Conservation (phyloP, 2,113 vertebrate genomes). For the Dendrocopos noguchii region DNA sequence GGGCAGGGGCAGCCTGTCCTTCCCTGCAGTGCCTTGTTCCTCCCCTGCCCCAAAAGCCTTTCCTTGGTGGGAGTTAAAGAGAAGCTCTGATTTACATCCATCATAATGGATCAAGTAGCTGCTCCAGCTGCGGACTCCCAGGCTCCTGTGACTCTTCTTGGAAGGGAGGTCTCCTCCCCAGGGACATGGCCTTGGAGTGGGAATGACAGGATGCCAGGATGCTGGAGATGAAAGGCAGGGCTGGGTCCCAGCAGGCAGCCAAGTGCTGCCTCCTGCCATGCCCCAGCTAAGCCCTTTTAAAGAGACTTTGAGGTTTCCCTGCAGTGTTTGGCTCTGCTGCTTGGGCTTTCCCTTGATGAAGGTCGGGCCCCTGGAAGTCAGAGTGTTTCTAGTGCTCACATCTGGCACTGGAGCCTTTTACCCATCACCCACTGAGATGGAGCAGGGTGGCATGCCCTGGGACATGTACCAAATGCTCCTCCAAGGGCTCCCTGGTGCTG, state of each 20-base stretch:
- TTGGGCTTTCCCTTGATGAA: not conserved
- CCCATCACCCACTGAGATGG: accelerated
- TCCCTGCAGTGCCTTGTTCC: not conserved
- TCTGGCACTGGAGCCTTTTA: not conserved
- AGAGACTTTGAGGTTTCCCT: not conserved
- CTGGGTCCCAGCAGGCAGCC: accelerated
- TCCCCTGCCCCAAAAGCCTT: accelerated
- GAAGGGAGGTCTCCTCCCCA: not conserved
- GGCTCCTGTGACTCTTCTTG: not conserved
- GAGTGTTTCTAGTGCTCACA: not conserved
- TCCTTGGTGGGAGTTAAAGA: not conserved
- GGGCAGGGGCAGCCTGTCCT: not conserved
- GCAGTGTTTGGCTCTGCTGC: not conserved
- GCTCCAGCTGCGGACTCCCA: not conserved
- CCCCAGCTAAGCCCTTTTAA: not conserved
- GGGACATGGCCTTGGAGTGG: not conserved
- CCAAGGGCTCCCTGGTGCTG: not conserved
- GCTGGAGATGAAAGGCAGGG: not conserved
- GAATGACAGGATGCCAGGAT: not conserved
- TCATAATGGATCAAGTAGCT: accelerated
- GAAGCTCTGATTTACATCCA: not conserved
- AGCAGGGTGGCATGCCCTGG: not conserved
- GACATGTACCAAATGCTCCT: not conserved
- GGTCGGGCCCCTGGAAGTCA: not conserved
- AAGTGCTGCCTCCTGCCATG: not conserved